Base-by-base conservation (phyloP, 2,113 vertebrate genomes). In the Arvicanthis niloticus region DNA sequence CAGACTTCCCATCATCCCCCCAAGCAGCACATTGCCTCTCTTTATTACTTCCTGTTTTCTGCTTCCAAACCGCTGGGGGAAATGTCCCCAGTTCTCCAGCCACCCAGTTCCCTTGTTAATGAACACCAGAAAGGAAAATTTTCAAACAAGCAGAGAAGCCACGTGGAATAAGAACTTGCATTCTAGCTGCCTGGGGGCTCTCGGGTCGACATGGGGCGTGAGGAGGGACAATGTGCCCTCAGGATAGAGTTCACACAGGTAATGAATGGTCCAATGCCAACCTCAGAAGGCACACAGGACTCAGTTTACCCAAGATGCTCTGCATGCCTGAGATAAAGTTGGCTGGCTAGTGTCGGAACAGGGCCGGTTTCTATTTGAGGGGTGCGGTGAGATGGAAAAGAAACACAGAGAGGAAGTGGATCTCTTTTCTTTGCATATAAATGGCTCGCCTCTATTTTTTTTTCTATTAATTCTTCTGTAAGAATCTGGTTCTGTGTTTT, bases 121-220 rank as follows among this genome's bases (percentile, higher is more conserved):
- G 67, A 96, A 93, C 72, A 88, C 51, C 78, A 97, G 92, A 68
- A 91, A 96, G 56, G 42, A 31, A 75, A 97, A 75, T 93, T 89
- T 93, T 37, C 90, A 97, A 93, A 88, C 60, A 87, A 92, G 77
- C 76, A 75, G 85, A 80, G 95, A 91, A 95, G 21, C 2, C 11
- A 58, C 0, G 0, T 40, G 56, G 31, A 89, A 91, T 51, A 0
- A 4, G n/a, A 67, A 62, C 80, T 53, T 68, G 65, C n/a, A 24
- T 42, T n/a, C 81, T 5, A 96, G 67, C 37, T 26, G 11, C 8
- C 24, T 24, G 42, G 8, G 8, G 26, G 15, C 26, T 87, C 51
- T 45, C 31, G 29, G 45, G 31, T 70, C 21, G n/a, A 58, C 21
- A 16, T 4, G 40, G 4, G 91, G 8, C 17, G 40, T 10, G 13